These are phyloP conservation scores for Euclidia mi DNA, from an alignment of 2,888 invertebrate species.

Conservation along the genomic window DNA sequence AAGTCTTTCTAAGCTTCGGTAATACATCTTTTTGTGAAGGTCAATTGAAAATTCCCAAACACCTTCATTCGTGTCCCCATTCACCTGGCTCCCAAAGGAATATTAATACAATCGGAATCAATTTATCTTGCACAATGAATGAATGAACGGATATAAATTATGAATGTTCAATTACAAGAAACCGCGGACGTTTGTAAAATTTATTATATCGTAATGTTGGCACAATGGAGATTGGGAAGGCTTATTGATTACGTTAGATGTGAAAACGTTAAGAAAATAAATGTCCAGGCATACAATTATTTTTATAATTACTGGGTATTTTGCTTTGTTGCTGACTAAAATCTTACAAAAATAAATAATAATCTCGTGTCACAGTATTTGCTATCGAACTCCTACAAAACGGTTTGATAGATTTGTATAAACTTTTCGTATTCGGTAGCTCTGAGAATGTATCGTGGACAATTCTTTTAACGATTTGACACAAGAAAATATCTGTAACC, in stretches of 20 bases:
- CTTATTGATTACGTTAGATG: not conserved
- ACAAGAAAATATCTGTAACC: no score
- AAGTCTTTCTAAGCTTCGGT: constrained; percentile 5
- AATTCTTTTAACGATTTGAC: no score
- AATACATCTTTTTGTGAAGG: constrained; percentile 10
- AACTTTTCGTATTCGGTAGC: no score
- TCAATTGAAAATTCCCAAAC: constrained; percentile 31
- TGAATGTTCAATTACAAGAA: constrained; percentile 67
- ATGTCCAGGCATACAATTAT: no score
- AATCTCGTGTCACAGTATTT: no score
- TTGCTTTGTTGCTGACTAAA: no score
- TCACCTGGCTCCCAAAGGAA: constrained; percentile 50
- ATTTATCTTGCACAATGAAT: constrained; percentile 60
- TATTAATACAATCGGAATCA: constrained; percentile 64
- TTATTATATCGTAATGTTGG: constrained; percentile 53
- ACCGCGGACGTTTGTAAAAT: constrained; percentile 57
- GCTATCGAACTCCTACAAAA: no score
- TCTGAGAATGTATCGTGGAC: no score
- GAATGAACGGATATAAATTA: constrained; percentile 60
- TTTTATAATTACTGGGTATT: no score
- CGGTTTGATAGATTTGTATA: no score
- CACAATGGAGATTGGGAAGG: constrained; percentile 28
- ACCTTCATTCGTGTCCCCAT: constrained; percentile 26
- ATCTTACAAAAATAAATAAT: no score
- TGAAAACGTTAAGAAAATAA: no score